Evolutionary conservation across 2,113 vertebrate genomes (phyloP).

Genomic region (Xiphophorus maculatus): DNA sequence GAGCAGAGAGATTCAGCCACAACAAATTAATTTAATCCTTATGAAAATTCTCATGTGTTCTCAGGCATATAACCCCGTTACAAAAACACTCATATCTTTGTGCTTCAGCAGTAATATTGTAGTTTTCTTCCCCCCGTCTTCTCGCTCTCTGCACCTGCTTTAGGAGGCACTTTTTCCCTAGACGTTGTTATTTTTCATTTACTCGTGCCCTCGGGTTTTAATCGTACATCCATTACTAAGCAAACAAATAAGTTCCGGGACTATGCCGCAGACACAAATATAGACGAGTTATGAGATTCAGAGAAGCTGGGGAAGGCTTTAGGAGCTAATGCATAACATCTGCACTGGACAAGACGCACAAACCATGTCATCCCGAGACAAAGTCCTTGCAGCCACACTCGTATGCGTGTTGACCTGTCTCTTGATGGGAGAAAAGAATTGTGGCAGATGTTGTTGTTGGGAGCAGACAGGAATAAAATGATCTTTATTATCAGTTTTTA

Average conservation of each 20-base stretch:
- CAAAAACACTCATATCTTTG: conserved; percentile 71
- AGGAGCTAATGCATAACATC: conserved; percentile 77
- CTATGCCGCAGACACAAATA: conserved; percentile 80
- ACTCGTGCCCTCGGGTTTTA: conserved; percentile 80
- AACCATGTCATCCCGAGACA: conserved; percentile 47
- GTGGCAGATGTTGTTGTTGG: conserved; percentile 36
- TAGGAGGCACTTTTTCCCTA: conserved; percentile 64
- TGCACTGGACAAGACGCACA: conserved; percentile 66
- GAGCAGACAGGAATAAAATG: conserved; percentile 50
- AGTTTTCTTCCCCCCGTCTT: conserved; percentile 41
- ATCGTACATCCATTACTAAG: conserved; percentile 78
- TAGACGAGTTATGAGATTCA: conserved; percentile 82
- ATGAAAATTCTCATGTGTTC: conserved; percentile 70
- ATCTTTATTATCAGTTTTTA: conserved; percentile 87
- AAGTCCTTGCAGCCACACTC: conserved; percentile 41
- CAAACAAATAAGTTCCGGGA: conserved; percentile 81
- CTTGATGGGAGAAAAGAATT: not conserved
- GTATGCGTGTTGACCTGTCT: conserved; percentile 42
- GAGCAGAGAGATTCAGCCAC: conserved; percentile 50
- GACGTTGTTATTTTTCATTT: conserved; percentile 85
- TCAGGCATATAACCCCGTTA: conserved; percentile 68
- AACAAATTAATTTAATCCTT: conserved; percentile 76
- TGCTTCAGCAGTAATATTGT: conserved; percentile 68
- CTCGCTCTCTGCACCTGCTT: conserved; percentile 72
- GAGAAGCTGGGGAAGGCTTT: conserved; percentile 71